Evolutionary conservation across 2,797 vertebrate genomes (phyloP).

Genomic region (Liasis olivaceus): DNA sequence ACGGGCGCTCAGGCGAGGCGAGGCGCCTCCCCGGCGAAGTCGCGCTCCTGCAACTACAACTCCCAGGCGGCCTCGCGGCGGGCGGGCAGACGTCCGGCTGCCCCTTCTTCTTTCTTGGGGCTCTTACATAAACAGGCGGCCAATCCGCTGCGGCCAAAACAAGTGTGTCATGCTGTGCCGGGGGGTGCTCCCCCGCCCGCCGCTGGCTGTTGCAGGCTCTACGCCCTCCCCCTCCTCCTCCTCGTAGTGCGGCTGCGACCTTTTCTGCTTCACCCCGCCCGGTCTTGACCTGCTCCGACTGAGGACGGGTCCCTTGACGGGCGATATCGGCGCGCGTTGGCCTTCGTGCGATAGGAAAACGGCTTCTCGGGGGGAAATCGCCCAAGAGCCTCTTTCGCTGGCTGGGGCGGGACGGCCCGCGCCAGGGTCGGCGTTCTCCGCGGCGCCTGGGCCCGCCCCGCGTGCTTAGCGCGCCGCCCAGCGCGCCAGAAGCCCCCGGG

Average conservation of each 20-base stretch:
- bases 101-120: not conserved
- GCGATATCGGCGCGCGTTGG: too few species aligned
- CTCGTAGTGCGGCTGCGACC: not conserved
- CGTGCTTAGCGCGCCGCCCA: too few species aligned
- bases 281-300: too few species aligned
- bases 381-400: too few species aligned
- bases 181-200: not conserved
- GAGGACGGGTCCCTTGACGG: too few species aligned
- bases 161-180: not conserved
- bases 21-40: not conserved
- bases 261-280: not conserved
- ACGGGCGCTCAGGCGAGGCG: too few species aligned
- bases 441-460: too few species aligned
- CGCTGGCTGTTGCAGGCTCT: not conserved
- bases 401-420: too few species aligned
- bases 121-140: not conserved
- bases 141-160: conserved; percentile 6
- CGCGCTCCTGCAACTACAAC: not conserved
- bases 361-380: not conserved
- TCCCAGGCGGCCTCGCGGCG: not conserved
- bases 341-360: not conserved
- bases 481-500: too few species aligned
- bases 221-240: too few species aligned
- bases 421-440: too few species aligned
- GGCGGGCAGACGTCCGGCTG: not conserved